Percentiles rank a stretch among this genome's conserved stretches.
These are phyloP conservation scores for Platycercus adscitus DNA, from an alignment of 2,113 vertebrate genomes.

Conservation along the genomic window DNA sequence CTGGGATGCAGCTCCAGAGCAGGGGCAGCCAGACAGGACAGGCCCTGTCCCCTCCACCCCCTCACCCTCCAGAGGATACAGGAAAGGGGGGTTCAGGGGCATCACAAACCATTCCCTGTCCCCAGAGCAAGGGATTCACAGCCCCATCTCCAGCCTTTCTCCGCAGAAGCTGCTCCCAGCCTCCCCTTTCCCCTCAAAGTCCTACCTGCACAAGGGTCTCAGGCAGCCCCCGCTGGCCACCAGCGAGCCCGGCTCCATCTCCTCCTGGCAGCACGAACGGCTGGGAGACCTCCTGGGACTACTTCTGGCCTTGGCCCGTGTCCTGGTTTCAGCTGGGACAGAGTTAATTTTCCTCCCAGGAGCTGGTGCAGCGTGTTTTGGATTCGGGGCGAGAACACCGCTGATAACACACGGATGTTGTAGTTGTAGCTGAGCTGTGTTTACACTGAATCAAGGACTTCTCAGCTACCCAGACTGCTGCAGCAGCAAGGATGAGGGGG, in stretches of 20 bases:
- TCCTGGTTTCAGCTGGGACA: neutral
- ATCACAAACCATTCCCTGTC: neutral
- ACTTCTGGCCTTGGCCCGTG: neutral
- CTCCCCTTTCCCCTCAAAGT: too few species aligned
- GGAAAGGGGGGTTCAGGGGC: neutral
- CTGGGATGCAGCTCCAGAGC: neutral
- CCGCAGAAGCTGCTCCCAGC: neutral
- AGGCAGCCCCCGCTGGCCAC: neutral
- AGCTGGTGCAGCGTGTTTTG: neutral
- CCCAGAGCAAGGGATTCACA: neutral
- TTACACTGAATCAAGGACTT: neutral
- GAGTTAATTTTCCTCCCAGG: neutral
- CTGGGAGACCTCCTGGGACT: neutral
- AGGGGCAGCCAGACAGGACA: accelerated
- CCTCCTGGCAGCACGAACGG: neutral
- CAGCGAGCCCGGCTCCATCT: neutral
- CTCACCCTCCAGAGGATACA: neutral
- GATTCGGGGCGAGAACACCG: neutral
- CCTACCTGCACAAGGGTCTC: slow-evolving; percentile 68
- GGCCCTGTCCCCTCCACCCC: neutral
- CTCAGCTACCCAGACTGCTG: neutral
- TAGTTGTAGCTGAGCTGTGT: neutral
- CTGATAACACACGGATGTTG: neutral
- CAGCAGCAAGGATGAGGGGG: neutral
- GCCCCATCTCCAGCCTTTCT: neutral